phyloP scores from a whole-genome alignment of 2,888 invertebrate genomes.

The Pherbina coryleti region DNA sequence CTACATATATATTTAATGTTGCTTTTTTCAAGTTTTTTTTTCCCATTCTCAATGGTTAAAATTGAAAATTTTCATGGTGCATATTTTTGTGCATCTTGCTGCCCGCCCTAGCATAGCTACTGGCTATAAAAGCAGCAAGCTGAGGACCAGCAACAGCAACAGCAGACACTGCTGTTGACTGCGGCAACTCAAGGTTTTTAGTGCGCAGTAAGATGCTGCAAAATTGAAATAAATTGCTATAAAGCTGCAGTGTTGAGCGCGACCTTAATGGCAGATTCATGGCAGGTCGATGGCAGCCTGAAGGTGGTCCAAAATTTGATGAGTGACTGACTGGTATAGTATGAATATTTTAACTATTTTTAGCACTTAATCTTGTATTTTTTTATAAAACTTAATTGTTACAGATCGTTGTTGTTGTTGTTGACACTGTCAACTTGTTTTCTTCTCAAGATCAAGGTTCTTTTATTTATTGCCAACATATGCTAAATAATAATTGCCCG shows the following conservation, averaged over 20 bases:
- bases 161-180: background rate
- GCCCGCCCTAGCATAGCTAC: slow-evolving; percentile 32
- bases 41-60: background rate
- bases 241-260: background rate
- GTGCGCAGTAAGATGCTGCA: background rate
- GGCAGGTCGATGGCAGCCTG: background rate
- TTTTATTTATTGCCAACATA: slow-evolving; percentile 16
- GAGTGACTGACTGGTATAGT: background rate
- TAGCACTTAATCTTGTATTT: background rate
- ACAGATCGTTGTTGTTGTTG: background rate
- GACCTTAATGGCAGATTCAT: background rate
- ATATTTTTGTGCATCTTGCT: slow-evolving; percentile 17
- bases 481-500: slow-evolving; percentile 5
- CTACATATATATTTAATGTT: background rate
- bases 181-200: background rate
- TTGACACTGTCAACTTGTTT: background rate
- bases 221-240: slow-evolving; percentile 27
- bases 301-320: background rate
- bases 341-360: background rate
- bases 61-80: slow-evolving; percentile 30
- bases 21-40: background rate
- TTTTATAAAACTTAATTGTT: too few species aligned
- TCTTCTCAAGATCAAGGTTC: background rate
- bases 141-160: background rate
- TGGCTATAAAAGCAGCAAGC: slow-evolving; percentile 3